These are phyloP conservation scores for Otolemur garnettii DNA, from an alignment of 2,113 vertebrate genomes.

Conservation along the genomic window DNA sequence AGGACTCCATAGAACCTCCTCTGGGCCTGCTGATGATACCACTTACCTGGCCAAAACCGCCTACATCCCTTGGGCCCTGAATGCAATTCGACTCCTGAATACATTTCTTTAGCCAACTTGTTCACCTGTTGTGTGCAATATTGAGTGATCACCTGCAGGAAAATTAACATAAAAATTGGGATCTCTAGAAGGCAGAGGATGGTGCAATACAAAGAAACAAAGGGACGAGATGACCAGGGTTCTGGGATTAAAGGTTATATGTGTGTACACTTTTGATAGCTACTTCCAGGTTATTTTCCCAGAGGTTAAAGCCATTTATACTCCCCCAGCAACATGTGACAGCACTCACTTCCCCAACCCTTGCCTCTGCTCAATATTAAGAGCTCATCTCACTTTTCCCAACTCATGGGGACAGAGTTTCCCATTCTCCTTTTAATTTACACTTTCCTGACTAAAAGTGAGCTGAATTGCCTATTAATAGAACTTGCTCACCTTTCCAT, in stretches of 20 bases:
- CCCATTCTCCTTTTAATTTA: conserved; percentile 14
- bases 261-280: not conserved
- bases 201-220: not conserved
- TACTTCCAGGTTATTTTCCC: not conserved
- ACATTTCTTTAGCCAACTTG: not conserved
- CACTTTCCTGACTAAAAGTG: not conserved
- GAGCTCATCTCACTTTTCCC: not conserved
- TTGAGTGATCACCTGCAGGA: not conserved
- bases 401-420: not conserved
- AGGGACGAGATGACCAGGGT: not conserved
- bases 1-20: not conserved
- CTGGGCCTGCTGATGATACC: not conserved
- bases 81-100: not conserved
- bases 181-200: not conserved
- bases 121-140: not conserved
- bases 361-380: not conserved
- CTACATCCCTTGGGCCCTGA: not conserved
- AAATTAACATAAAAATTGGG: not conserved
- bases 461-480: not conserved
- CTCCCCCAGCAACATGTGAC: not conserved
- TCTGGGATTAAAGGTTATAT: not conserved
- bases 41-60: not conserved
- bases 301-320: not conserved
- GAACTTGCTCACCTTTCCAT: not conserved
- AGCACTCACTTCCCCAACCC: not conserved